Base-by-base conservation (phyloP, 2,797 vertebrate species). In the Euthynnus affinis region DNA sequence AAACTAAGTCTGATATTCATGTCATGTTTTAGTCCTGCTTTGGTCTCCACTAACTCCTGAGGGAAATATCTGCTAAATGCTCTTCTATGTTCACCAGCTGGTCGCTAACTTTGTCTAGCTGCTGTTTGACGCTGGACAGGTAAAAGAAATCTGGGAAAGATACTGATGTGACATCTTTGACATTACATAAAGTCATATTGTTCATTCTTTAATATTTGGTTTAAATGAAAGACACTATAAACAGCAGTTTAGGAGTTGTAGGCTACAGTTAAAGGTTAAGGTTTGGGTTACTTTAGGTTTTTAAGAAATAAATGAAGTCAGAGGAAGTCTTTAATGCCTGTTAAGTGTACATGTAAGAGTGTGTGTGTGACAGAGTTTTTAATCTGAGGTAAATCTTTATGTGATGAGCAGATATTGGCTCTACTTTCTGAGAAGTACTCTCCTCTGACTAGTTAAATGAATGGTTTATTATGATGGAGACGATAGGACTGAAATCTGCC, bases 401-500 rank as follows among this genome's bases (percentile, higher is more conserved):
- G 74, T 74, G 71, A 90, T 88, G 71, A 91, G 71, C 73, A 78
- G 83, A 88, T 73, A 72, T 75, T 82, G 71, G 81, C 79, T 83
- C 74, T 67, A 65, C 46, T 80, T 84, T 85, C 74, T 77, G 69
- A 85, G 57, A 20, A 83, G 71, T 42, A 67, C 85, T 80, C 77
- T 87, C 84, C 78, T 85, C 84, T 84, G 82, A 86, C 85, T 74
- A 63, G 57, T 84, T 80, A 87, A 89, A 92, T 92, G 48, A 89
- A 91, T 91, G 88, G 81, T 89, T 91, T 85, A 90, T 89, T 83
- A 89, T 83, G 82, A 88, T 83, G 81, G 78, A 85, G 79, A 79
- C 67, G 69, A 74, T 71, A 79, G 84, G 68, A 71, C 64, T 88
- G 75, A 86, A 89, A 92, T 88, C 84, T 88, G 89, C 88, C 92